Conservation (phyloP, 2,113 vertebrate species). For the Passer montanus region DNA sequence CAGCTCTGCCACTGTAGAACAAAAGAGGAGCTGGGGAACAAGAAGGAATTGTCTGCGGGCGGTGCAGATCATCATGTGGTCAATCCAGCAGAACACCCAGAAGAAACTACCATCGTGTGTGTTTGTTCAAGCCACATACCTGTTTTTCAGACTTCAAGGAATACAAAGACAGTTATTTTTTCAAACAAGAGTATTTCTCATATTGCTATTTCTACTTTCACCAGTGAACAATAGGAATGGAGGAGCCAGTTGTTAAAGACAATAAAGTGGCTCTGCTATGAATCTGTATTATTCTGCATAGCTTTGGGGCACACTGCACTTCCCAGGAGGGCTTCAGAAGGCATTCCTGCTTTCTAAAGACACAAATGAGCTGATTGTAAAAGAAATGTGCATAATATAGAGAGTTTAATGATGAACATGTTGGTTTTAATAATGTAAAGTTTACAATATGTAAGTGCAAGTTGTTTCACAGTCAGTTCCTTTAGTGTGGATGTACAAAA, state of each 20-base stretch:
- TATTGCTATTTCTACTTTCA: slow-evolving; percentile 40
- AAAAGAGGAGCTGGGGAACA: not conserved
- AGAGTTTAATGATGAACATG: slow-evolving; percentile 19
- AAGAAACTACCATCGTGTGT: not conserved
- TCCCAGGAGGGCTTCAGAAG: not conserved
- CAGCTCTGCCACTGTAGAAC: accelerated
- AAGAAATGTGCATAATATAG: slow-evolving; percentile 14
- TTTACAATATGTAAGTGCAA: slow-evolving; percentile 49
- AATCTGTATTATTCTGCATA: slow-evolving; percentile 43
- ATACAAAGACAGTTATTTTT: slow-evolving; percentile 37
- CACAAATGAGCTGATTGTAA: slow-evolving; percentile 1
- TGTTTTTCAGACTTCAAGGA: slow-evolving; percentile 46
- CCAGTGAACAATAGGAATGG: slow-evolving; percentile 11
- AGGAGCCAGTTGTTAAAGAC: not conserved
- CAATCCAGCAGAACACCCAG: not conserved
- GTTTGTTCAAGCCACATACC: not conserved
- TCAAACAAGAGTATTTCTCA: slow-evolving; percentile 34
- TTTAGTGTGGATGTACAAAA: slow-evolving; percentile 53
- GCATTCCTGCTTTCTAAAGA: not conserved
- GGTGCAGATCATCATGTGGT: not conserved
- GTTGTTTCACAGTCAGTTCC: slow-evolving; percentile 41
- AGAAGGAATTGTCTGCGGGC: not conserved
- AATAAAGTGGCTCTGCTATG: not conserved
- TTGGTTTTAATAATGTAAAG: slow-evolving; percentile 14
- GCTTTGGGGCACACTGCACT: slow-evolving; percentile 20